Evolutionary conservation across 2,113 vertebrate species (phyloP).

Genomic region (Lethenteron camtschaticum): DNA sequence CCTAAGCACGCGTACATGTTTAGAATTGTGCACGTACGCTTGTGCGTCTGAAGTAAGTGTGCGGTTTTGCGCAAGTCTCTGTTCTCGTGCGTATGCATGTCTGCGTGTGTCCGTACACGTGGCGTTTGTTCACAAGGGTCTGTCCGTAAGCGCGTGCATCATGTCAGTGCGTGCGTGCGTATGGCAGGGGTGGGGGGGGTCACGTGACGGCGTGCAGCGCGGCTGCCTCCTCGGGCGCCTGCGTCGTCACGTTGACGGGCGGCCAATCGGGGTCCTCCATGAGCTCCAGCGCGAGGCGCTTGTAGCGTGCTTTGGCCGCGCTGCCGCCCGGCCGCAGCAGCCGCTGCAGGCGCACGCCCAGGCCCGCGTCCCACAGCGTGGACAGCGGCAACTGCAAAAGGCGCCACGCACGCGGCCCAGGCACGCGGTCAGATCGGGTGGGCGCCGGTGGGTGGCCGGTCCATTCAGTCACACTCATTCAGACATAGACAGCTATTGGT

Average conservation of each 20-base stretch:
- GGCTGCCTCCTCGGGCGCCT: neutral
- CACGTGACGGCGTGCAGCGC: too few species aligned
- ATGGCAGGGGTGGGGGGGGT: too few species aligned
- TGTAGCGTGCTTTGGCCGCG: slow-evolving; percentile 10
- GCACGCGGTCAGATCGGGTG: neutral
- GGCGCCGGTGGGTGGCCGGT: neutral
- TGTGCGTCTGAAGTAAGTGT: too few species aligned
- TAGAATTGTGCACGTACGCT: too few species aligned
- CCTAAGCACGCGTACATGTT: too few species aligned
- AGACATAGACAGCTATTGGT: neutral
- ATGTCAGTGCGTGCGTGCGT: too few species aligned
- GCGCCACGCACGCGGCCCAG: neutral
- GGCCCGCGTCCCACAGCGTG: neutral
- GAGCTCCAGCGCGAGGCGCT: slow-evolving; percentile 12
- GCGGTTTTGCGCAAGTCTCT: too few species aligned
- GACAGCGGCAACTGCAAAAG: neutral
- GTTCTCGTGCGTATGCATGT: too few species aligned
- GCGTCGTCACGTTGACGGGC: slow-evolving; percentile 5
- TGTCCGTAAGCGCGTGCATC: too few species aligned
- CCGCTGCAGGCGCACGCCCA: neutral
- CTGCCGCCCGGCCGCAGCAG: neutral
- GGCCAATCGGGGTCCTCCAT: slow-evolving; percentile 13
- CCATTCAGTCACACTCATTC: neutral
- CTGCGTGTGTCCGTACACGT: too few species aligned
- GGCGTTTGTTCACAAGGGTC: too few species aligned